These are phyloP conservation scores for Chiroxiphia lanceolata DNA, from an alignment of 2,797 vertebrate species.

Conservation along the genomic window DNA sequence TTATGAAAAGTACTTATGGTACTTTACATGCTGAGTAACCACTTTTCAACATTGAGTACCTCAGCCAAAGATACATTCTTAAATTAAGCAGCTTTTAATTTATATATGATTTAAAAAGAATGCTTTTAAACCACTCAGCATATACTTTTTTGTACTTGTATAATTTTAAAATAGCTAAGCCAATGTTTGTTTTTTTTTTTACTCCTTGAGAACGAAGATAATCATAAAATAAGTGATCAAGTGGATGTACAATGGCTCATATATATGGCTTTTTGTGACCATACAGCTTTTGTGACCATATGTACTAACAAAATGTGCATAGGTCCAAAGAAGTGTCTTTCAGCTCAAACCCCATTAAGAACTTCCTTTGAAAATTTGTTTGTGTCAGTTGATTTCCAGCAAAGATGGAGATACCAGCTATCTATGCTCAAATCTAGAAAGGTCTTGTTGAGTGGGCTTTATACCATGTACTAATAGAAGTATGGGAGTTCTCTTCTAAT, in stretches of 20 bases:
- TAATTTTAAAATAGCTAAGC: constrained; percentile 33
- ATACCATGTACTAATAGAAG: neutral
- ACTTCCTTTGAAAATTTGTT: constrained; percentile 3
- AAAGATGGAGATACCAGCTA: neutral
- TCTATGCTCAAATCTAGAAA: neutral
- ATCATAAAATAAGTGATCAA: neutral
- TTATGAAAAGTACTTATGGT: constrained; percentile 49
- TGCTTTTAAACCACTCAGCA: constrained; percentile 32
- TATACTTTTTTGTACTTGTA: neutral
- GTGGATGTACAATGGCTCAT: neutral
- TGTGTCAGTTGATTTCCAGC: neutral
- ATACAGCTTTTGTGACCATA: neutral
- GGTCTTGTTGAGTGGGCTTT: neutral
- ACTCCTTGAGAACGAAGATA: neutral
- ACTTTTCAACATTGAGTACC: constrained; percentile 61
- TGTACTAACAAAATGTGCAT: fast-evolving
- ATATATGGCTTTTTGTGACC: neutral
- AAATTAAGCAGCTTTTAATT: constrained; percentile 73
- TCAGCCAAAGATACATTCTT: constrained; percentile 64
- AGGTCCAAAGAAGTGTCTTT: neutral
- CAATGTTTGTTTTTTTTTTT: neutral
- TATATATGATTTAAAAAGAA: constrained; percentile 13
- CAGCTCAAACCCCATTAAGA: neutral
- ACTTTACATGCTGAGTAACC: constrained; percentile 60
- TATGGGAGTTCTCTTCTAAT: neutral